phyloP scores from a whole-genome alignment of 2,888 invertebrate genomes.

The Drosophila sordidula region DNA sequence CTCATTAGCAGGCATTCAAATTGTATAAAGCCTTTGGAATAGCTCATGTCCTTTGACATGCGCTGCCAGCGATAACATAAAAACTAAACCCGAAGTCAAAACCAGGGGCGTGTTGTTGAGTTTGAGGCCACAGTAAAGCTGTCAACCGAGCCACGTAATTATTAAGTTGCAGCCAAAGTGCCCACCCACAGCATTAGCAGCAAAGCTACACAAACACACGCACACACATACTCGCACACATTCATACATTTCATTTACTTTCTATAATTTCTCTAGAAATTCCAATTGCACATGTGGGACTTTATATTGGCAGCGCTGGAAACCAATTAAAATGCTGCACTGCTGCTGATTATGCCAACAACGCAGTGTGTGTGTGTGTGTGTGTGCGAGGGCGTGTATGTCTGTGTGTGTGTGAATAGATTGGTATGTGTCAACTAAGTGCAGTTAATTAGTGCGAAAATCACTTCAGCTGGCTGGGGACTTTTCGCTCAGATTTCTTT shows the following conservation, averaged over 20 bases:
- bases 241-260: conserved; percentile 68
- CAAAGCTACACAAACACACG: conserved; percentile 12
- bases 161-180: conserved; percentile 53
- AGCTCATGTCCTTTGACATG: conserved; percentile 58
- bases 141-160: conserved; percentile 69
- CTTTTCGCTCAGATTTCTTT: conserved; percentile 68
- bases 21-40: conserved; percentile 19
- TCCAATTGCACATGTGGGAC: conserved; percentile 78
- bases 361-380: conserved; percentile 16
- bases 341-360: conserved; percentile 72
- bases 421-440: conserved; percentile 80
- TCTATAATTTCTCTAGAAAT: conserved; percentile 79
- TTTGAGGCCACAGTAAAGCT: conserved; percentile 44
- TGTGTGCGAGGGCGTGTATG: conserved; percentile 28
- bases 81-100: conserved; percentile 18
- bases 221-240: conserved; percentile 1
- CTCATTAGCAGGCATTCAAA: conserved; percentile 56
- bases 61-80: conserved; percentile 41
- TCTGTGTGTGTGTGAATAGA: conserved; percentile 67
- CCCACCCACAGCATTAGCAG: conserved; percentile 30
- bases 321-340: conserved; percentile 78
- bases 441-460: conserved; percentile 80
- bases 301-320: conserved; percentile 75
- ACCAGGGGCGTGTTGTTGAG: background rate
- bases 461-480: conserved; percentile 78